Base-by-base conservation (phyloP, 2,113 vertebrate species). In the Apeltes quadracus region DNA sequence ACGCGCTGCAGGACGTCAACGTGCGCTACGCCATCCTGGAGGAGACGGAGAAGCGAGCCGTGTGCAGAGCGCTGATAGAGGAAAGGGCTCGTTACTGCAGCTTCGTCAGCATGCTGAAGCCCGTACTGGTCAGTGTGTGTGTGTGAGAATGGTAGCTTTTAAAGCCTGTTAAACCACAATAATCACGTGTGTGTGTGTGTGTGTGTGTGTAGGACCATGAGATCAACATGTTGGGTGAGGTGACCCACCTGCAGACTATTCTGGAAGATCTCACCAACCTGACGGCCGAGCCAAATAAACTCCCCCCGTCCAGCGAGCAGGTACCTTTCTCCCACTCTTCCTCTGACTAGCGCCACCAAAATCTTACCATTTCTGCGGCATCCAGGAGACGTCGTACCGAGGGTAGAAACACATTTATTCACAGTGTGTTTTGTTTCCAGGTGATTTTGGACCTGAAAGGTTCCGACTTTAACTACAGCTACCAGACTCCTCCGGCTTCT, bases 181-280 rank as follows among this genome's bases (percentile, higher is more conserved):
- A 58, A 14, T 51, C 10, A 11, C 18, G 8, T 5, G 1, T 25
- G 55, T 54, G 36, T 71, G 29, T 70, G 16, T 81, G 61, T 83
- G 61, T 83, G 29, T 78, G 34, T 78, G 7, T 25, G 12, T 38
- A 95, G 95, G 93, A 95, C 79, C 93, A 95, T 58, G 95, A 95
- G 87, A 95, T 95, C 43, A 88, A 93, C 79, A 94, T 95, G 95
- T 87, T 95, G 39, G 94, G 94, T 1, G 95, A 95, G 78, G 93
- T 95, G 38, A 95, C 94, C 6, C 95, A 95, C 79, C 87, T 95
- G n/a, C 95, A 95, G 87, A 93, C 94, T 18, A 95, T 95, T 50
- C 83, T 95, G 34, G 94, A 93, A 39, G 95, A 95, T 64, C 89
- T 95, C 62, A 89, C 83, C 48, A 85, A 64, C 78, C 87, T 95